Conservation (phyloP, 35 echinoderm and acorn worm species). For the Holothuria glaberrima region DNA sequence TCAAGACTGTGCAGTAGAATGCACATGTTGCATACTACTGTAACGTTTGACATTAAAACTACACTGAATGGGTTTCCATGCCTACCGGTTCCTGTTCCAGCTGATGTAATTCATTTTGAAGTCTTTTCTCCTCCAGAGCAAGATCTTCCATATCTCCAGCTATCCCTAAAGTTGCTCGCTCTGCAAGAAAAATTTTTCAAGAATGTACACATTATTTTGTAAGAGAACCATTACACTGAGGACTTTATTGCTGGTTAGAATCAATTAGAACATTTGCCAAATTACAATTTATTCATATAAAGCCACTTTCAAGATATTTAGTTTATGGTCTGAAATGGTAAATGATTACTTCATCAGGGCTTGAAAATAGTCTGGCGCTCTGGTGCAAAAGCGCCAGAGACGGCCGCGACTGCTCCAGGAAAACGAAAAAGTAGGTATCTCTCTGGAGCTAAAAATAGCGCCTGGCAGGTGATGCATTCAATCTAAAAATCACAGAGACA, state of each 20-base stretch:
- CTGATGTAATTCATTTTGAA: conserved; percentile 71
- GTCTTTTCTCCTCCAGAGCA: conserved; percentile 66
- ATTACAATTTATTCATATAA: too few species aligned
- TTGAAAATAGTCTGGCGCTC: too few species aligned
- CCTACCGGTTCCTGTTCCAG: conserved; percentile 90
- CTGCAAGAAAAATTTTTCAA: conserved; percentile 10
- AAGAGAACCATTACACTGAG: too few species aligned
- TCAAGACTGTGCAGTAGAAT: too few species aligned
- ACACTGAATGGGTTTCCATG: neutral
- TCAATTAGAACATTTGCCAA: neutral
- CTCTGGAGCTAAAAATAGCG: too few species aligned
- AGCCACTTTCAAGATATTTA: neutral
- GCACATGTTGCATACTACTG: too few species aligned
- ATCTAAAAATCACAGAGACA: too few species aligned
- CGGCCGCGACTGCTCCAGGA: too few species aligned
- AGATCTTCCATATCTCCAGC: conserved; percentile 75
- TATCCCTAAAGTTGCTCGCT: conserved; percentile 37
- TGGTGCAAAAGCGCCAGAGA: too few species aligned
- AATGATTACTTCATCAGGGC: neutral
- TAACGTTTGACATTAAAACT: too few species aligned
- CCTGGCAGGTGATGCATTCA: too few species aligned
- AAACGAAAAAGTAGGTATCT: too few species aligned
- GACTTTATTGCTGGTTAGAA: neutral
- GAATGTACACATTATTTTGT: neutral
- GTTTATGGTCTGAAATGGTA: neutral